Base-by-base conservation (phyloP, 2,888 invertebrate species). In the Cephus rjabovi region DNA sequence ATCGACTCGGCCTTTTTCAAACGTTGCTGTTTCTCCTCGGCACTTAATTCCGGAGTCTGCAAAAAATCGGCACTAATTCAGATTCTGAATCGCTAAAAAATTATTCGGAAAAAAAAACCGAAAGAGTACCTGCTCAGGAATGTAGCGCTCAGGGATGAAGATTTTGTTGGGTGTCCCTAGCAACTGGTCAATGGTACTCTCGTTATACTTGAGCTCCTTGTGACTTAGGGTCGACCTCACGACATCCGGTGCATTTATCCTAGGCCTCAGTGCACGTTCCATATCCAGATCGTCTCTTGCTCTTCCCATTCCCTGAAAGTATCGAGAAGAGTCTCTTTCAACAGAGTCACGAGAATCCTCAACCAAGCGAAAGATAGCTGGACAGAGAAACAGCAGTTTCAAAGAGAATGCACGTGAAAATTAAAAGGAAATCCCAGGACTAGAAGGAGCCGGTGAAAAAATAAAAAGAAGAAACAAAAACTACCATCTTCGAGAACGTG, bases 1-100 rank as follows among this genome's bases (percentile, higher is more conserved):
- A 98, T 98, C 15, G 96, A 96, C 89, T 98, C 97, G 9, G 97
- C 97, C 92, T 98, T 98, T 90, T 97, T 96, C 89, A 95, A 94
- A 23, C 98, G 93, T 82, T 96, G 95, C 87, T 95, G 95, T 89
- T 96, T 96, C 89, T 98, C 98, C 88, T 97, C 97, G 0, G 96
- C 96, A 0, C 96, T 95, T 73, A 97, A 91, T 91, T 97, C 96
- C 83, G 97, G 97, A 82, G 95, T 94, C 95, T 95, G 84, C 31
- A 86, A 85, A 77, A 15, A 79, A 75, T 56, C 56, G 56, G 1
- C 1, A 23, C 23, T 23, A 2, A 9, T 56, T 56, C 2, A 9
- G 9, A 23, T 56, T 56, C 56, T 23, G 6, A 56, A 23, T 56
- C 6, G 56, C 23, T 9, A 56, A 23, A 56, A 56, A 23, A 34